A percentile compares a stretch with the other conserved stretches of the same genome.
Evolutionary conservation across 2,888 invertebrate genomes (phyloP).

Genomic region (Pocota personata): DNA sequence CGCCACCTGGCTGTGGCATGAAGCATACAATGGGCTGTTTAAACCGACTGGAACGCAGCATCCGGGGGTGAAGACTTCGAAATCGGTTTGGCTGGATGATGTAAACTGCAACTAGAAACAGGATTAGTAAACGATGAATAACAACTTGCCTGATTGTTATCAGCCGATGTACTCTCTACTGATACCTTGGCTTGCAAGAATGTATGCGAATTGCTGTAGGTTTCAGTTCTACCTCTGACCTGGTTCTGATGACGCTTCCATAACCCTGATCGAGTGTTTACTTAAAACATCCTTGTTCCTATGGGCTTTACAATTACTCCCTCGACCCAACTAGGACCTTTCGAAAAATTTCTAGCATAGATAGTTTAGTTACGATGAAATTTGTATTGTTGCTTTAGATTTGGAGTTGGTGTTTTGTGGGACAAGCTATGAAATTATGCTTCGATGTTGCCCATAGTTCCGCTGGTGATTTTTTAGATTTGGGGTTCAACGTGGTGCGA

Average conservation of each 20-base stretch:
- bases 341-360: too few relatives aligned
- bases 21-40: not conserved
- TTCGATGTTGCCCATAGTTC: not conserved
- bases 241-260: not conserved
- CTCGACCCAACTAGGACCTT: not conserved
- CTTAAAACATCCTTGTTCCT: too few relatives aligned
- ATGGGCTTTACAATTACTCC: not conserved
- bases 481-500: not conserved
- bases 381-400: too few relatives aligned
- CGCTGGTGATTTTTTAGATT: not conserved
- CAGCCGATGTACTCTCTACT: too few relatives aligned
- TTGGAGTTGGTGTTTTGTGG: too few relatives aligned
- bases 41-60: not conserved
- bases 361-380: too few relatives aligned
- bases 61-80: not conserved
- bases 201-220: not conserved
- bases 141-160: too few relatives aligned
- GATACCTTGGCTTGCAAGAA: not conserved
- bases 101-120: not conserved
- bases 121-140: not conserved
- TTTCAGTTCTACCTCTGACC: too few relatives aligned
- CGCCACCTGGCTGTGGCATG: not conserved
- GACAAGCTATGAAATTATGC: not conserved
- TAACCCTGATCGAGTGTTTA: not conserved
- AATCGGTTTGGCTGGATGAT: not conserved